These are phyloP conservation scores for Trachythela sp. DNA, from an alignment of 64 coral and sea anemone species.

Conservation along the genomic window DNA sequence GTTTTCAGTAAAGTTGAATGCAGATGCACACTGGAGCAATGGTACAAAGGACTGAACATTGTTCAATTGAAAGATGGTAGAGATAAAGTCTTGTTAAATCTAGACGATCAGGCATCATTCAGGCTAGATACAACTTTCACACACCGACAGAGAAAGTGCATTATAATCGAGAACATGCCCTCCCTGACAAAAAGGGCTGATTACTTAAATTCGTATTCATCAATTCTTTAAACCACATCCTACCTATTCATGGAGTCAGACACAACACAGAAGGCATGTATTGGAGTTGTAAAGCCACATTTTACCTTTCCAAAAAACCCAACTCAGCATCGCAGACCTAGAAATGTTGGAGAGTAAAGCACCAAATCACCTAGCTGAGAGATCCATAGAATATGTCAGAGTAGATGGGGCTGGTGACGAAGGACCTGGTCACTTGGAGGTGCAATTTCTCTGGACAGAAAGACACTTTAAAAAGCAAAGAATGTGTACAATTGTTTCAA, in stretches of 20 bases:
- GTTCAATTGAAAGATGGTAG: background rate
- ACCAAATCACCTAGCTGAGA: background rate
- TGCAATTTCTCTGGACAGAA: background rate
- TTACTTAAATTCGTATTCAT: background rate
- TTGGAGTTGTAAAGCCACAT: background rate
- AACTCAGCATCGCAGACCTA: background rate
- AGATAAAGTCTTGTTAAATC: background rate
- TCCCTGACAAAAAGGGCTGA: background rate
- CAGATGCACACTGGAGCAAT: background rate
- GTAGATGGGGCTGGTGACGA: background rate
- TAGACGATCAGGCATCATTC: background rate
- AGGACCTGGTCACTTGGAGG: background rate
- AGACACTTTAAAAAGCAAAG: background rate
- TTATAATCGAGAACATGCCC: background rate
- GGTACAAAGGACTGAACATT: background rate
- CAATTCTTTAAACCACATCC: background rate
- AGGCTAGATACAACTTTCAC: background rate
- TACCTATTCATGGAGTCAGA: constrained; percentile 5
- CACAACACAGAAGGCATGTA: too few relatives aligned
- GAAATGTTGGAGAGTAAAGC: background rate
- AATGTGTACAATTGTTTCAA: background rate
- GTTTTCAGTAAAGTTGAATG: background rate
- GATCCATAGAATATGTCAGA: background rate
- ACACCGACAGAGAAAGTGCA: background rate
- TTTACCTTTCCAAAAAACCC: background rate